Evolutionary conservation across 2,797 vertebrate genomes (phyloP), one percentile per base, ranked within the genome.

Genomic region (Coregonus suidteri): DNA sequence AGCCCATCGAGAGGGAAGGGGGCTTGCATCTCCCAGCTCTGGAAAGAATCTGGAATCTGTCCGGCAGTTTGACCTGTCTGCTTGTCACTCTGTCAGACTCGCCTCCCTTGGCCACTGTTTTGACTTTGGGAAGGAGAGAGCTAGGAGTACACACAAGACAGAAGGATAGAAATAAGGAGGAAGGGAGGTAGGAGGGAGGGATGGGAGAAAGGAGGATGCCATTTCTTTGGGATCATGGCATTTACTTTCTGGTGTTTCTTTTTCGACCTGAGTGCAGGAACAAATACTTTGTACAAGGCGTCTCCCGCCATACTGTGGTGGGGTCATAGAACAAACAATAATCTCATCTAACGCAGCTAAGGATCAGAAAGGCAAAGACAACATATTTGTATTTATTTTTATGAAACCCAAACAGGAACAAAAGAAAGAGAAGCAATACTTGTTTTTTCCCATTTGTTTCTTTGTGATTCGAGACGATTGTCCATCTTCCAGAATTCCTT

Each of bases 331-430:
- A 56, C 54, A 20, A 6, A 62, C 14, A 14, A 80, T 77, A 73
- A 80, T 68, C 34, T 69, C 67, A 77, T 81, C 68, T 82, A 79
- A 80, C 85, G 71, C 83, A 82, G 65, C 56, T 53, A 78, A 11
- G 7, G 2, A 47, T 75, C 77, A 68, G 71, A 83, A 84, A 78
- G 69, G 84, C 88, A 84, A 71, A 82, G 85, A 62, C n/a, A 62
- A 83, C 79, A 54, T 15, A 86, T 83, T 84, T 85, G 78, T 83
- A 72, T 84, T 86, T 41, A 41, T 47, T 11, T 84, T 76, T 79
- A 82, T 73, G 71, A 80, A 71, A 85, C 25, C 73, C 75, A 83
- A 90, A 90, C 90, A 92, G 90, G 90, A 91, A 82, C 86, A 86
- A 41, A 70, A 35, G 53, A 79, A 71, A 79, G 54, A 74, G 56